phyloP scores from a whole-genome alignment of 1,140 invertebrate species.

The Diorhabda carinulata region DNA sequence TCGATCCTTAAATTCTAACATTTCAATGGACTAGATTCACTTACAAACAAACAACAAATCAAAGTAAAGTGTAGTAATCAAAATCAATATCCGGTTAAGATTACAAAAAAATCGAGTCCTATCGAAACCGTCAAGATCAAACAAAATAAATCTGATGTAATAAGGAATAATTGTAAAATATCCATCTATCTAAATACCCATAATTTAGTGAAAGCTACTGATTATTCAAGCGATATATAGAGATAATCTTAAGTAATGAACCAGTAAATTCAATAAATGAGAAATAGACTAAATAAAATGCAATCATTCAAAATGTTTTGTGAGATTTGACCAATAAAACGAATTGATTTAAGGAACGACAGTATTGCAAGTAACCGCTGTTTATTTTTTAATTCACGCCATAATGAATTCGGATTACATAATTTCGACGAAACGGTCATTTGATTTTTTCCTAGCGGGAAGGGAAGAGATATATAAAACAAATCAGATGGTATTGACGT shows the following conservation, averaged over 20 bases:
- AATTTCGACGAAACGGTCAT: conserved; percentile 13
- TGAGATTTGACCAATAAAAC: conserved; percentile 13
- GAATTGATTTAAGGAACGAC: conserved; percentile 6
- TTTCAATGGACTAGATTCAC: no score
- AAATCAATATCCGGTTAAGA: no score
- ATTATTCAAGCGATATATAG: conserved; percentile 7
- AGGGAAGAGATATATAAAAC: conserved; percentile 14
- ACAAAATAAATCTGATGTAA: no score
- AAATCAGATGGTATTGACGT: background rate
- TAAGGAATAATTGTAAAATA: no score
- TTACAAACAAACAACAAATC: no score
- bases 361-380: conserved; percentile 13
- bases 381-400: conserved; percentile 14
- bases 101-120: no score
- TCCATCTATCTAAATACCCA: no score
- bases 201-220: conserved; percentile 13
- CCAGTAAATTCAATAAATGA: conserved; percentile 18
- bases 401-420: conserved; percentile 21
- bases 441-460: conserved; percentile 11
- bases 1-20: no score
- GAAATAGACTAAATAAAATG: conserved; percentile 7
- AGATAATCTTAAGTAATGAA: conserved; percentile 13
- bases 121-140: no score
- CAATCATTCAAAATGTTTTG: conserved; percentile 4
- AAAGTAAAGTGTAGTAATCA: no score